A percentile compares a stretch with the other conserved stretches of the same genome.
Conservation (phyloP, 2,113 vertebrate genomes). For the Hepsetus odoe region DNA sequence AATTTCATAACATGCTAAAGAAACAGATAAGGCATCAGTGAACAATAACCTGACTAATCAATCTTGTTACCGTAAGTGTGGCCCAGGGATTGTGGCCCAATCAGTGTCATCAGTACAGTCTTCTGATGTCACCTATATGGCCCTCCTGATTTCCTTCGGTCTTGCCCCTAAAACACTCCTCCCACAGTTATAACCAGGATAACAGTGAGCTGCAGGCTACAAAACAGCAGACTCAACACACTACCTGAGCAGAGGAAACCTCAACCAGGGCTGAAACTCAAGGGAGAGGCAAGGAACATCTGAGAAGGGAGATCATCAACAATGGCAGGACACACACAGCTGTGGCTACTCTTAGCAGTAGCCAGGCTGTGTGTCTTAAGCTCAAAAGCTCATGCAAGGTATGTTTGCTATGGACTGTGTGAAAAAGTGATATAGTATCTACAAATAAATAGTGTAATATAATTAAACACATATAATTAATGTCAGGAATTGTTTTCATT, state of each 20-base stretch:
- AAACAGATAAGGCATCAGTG: conserved; percentile 21
- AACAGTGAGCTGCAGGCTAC: neutral
- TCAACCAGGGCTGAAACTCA: neutral
- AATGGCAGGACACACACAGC: conserved; percentile 59
- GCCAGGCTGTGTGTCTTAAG: conserved; percentile 59
- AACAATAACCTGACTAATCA: conserved; percentile 6
- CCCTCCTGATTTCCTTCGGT: neutral
- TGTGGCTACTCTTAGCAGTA: conserved; percentile 54
- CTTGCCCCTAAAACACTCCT: neutral
- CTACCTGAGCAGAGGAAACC: neutral
- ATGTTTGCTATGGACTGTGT: conserved; percentile 22
- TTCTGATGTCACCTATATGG: neutral
- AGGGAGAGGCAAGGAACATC: neutral
- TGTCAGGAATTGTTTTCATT: too few species aligned
- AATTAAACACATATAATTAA: too few species aligned
- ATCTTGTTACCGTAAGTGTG: conserved; percentile 20
- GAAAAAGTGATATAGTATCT: too few species aligned
- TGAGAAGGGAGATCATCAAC: neutral
- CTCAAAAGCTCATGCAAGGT: conserved; percentile 64
- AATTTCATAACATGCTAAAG: neutral
- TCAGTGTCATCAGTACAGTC: neutral
- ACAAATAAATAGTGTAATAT: too few species aligned
- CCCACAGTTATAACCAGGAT: neutral
- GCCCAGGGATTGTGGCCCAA: conserved; percentile 12
- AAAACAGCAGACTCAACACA: neutral